Evolutionary conservation across 2,113 vertebrate genomes (phyloP).

Genomic region (Oceanites oceanicus): DNA sequence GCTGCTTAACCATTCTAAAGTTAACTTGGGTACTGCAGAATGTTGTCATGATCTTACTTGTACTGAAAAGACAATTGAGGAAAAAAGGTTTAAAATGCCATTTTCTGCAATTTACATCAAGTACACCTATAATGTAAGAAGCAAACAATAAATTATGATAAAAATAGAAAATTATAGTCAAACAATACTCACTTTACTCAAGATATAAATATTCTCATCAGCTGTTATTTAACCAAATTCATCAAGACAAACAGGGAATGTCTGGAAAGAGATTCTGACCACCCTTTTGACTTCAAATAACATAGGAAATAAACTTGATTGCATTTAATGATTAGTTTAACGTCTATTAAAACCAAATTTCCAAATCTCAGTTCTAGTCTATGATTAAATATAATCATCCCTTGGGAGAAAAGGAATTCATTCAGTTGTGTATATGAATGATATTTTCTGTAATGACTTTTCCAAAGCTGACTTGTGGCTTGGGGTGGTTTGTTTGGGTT

Average conservation of each 20-base stretch:
- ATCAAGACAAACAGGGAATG: neutral
- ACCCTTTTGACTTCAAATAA: conserved; percentile 6
- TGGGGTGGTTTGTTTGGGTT: neutral
- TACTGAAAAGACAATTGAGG: conserved; percentile 38
- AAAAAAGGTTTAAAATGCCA: neutral
- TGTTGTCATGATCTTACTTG: neutral
- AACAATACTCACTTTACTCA: neutral
- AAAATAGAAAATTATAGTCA: neutral
- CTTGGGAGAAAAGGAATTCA: conserved; percentile 22
- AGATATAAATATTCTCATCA: conserved; percentile 13
- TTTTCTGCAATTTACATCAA: conserved; percentile 40
- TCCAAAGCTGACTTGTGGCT: neutral
- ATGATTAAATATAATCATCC: conserved; percentile 13
- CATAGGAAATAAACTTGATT: neutral
- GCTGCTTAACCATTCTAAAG: neutral
- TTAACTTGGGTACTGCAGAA: neutral
- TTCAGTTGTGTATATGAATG: neutral
- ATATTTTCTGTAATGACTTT: conserved; percentile 11
- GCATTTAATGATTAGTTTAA: conserved; percentile 23
- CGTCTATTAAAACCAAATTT: conserved; percentile 39
- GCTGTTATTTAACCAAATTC: neutral
- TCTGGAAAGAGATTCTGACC: neutral
- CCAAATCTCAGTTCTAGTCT: neutral
- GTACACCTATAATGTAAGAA: neutral
- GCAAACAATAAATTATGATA: neutral